Conservation (phyloP, 1,140 invertebrate species). For the Argopecten irradians region DNA sequence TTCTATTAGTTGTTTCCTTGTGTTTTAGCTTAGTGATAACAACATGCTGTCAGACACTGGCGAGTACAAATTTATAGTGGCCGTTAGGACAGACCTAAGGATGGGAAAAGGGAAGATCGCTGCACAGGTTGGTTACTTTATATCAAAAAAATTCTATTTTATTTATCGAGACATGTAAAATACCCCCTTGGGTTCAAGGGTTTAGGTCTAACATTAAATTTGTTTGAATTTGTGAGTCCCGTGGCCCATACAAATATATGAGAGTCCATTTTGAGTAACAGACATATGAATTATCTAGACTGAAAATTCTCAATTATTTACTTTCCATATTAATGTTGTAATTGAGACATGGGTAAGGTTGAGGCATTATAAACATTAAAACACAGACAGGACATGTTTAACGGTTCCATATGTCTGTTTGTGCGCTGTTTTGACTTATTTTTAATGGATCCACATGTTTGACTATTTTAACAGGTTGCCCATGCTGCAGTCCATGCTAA, state of each 20-base stretch:
- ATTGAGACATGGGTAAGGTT: background rate
- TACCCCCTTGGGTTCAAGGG: too few relatives aligned
- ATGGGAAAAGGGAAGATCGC: conserved; percentile 97
- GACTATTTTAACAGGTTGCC: conserved; percentile 82
- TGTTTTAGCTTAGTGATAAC: conserved; percentile 33
- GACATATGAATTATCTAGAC: too few relatives aligned
- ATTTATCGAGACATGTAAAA: too few relatives aligned
- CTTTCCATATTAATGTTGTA: too few relatives aligned
- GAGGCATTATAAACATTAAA: background rate
- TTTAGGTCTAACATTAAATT: too few relatives aligned
- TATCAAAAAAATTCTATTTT: background rate
- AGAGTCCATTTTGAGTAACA: background rate
- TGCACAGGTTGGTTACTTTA: conserved; percentile 80
- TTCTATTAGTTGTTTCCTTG: background rate
- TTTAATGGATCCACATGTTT: conserved; percentile 28
- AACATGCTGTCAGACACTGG: conserved; percentile 55
- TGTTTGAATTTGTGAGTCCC: background rate
- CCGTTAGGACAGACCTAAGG: conserved; percentile 92
- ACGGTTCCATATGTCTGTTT: background rate
- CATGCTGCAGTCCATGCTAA: conserved; percentile 91
- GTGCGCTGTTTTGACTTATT: background rate
- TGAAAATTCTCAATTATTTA: too few relatives aligned
- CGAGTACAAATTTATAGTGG: conserved; percentile 87
- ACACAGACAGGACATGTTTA: background rate
- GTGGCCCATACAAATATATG: background rate